Percentiles rank a stretch among this genome's conserved stretches.
These are phyloP conservation scores for Parasteatoda lunata DNA, from an alignment of 2,888 invertebrate species.

Conservation along the genomic window DNA sequence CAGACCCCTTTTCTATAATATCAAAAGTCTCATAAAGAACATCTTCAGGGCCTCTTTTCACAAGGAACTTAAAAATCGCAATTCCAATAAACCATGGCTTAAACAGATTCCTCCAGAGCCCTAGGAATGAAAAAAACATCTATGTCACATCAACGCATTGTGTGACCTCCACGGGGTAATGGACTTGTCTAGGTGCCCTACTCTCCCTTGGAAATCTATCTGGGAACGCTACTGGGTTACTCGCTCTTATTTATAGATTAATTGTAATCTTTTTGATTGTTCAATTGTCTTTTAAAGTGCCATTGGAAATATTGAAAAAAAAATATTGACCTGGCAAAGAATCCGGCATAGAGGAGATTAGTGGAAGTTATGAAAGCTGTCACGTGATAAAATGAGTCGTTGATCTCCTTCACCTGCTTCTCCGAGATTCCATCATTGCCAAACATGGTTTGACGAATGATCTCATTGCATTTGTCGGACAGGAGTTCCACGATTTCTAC, in stretches of 20 bases:
- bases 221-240: too few relatives aligned
- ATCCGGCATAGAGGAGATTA: background rate
- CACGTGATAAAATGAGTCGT: background rate
- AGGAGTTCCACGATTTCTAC: conserved; percentile 13
- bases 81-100: too few relatives aligned
- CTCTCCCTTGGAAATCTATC: too few relatives aligned
- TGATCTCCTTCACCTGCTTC: conserved; percentile 11
- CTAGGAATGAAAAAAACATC: background rate
- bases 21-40: background rate
- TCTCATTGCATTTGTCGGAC: conserved; percentile 2
- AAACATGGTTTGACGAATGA: conserved; percentile 12
- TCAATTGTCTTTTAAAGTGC: background rate
- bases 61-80: background rate
- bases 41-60: background rate
- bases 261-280: background rate
- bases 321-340: conserved; percentile 11
- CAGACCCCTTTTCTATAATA: too few relatives aligned
- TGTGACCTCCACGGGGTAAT: background rate
- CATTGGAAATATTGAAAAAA: background rate
- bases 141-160: background rate
- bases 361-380: background rate
- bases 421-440: conserved; percentile 22
- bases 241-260: too few relatives aligned
- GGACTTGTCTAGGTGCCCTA: background rate
- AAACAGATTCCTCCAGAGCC: background rate